These are phyloP conservation scores for Trichonephila clavipes DNA, from an alignment of 1,140 invertebrate genomes.

Conservation along the genomic window DNA sequence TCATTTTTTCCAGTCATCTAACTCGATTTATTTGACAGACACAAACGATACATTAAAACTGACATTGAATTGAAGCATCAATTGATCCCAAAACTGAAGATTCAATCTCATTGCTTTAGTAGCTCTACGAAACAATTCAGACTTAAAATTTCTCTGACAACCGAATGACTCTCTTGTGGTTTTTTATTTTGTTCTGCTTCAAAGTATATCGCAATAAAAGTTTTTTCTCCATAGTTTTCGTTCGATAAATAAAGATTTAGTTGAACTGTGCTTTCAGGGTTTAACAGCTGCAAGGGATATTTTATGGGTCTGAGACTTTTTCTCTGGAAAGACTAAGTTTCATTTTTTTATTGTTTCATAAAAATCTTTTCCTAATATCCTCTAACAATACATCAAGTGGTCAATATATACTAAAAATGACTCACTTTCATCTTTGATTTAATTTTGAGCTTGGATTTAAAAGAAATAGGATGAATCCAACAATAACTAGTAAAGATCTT, in stretches of 20 bases:
- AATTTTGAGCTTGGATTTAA: no score
- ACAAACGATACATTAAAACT: neutral
- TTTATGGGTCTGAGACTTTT: neutral
- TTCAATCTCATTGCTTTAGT: neutral
- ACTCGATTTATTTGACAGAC: neutral
- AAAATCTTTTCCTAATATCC: no score
- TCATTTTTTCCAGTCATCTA: neutral
- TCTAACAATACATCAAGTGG: no score
- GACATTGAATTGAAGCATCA: neutral
- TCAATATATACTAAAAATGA: no score
- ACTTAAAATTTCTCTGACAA: neutral
- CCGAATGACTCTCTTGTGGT: neutral
- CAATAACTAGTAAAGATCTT: no score
- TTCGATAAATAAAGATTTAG: neutral
- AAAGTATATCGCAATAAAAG: neutral
- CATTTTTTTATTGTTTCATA: no score
- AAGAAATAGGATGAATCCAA: no score
- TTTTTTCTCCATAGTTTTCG: neutral
- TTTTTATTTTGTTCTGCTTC: neutral
- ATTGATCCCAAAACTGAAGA: neutral
- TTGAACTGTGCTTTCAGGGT: neutral
- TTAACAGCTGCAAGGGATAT: neutral
- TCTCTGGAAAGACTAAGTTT: neutral
- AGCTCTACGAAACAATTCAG: neutral
- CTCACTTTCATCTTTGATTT: no score